Percentiles rank a stretch among this genome's conserved stretches.
Evolutionary conservation across 30 jellyfish, hydroid and myxozoan genomes (phyloP).

Genomic region (Aurelia sp.): DNA sequence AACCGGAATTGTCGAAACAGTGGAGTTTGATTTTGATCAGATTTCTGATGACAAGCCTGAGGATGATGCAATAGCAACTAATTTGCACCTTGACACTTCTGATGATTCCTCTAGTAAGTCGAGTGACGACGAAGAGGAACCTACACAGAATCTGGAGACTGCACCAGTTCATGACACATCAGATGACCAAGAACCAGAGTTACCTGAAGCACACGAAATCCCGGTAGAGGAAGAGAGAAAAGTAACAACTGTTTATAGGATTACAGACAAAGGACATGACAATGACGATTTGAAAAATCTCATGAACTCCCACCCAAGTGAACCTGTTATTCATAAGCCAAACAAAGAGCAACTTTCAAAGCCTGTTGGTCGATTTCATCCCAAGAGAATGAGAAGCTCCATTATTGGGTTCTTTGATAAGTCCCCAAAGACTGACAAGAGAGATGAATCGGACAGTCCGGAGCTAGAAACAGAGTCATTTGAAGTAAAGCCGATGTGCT

Average conservation of each 20-base stretch:
- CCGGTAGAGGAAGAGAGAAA: background rate
- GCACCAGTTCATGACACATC: too few species aligned
- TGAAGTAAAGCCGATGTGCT: background rate
- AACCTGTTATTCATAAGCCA: background rate
- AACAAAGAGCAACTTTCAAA: background rate
- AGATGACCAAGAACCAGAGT: conserved; percentile 11
- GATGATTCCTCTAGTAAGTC: background rate
- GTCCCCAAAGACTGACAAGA: background rate
- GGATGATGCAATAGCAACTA: background rate
- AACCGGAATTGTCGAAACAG: conserved; percentile 10
- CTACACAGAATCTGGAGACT: background rate
- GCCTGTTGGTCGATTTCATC: background rate
- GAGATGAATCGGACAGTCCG: background rate
- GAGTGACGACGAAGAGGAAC: background rate
- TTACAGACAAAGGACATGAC: background rate
- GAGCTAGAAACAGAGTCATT: background rate
- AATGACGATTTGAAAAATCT: background rate
- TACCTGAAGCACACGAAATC: background rate
- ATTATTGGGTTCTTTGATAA: background rate
- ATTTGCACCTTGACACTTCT: background rate
- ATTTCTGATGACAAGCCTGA: conserved; percentile 4
- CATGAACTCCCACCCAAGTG: background rate
- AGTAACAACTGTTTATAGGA: background rate
- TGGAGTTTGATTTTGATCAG: background rate
- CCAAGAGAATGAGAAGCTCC: background rate